Base-by-base conservation (phyloP, 1,140 invertebrate genomes). In the Zaprionus camerounensis region DNA sequence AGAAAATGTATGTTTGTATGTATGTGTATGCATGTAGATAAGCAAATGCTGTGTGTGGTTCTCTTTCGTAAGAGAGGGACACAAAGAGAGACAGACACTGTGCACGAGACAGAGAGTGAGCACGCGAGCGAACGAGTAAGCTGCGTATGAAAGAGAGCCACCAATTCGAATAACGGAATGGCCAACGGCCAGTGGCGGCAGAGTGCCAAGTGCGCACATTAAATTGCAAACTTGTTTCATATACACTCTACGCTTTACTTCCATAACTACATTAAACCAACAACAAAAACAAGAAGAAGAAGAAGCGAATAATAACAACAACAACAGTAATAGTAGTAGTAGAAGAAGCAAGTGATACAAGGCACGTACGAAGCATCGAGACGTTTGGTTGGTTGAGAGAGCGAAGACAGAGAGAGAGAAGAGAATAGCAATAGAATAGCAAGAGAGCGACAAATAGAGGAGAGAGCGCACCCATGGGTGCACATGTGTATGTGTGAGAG, bases 211-310 rank as follows among this genome's bases (percentile, higher is more conserved):
- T 86, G 86, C 80, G 83, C 88, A 84, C 88, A 91, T 85, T 76
- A 88, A 80, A 91, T 91, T 91, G 88, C 81, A 91, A 91, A 91
- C 88, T 91, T 85, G 88, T 91, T 91, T 88, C 55, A 82, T 76
- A 77, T 83, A 81, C 68, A 65, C 80, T 82, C 64, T 71, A 69
- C 76, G 71, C 78, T 81, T 74, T 75, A 84, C 75, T 84, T 75
- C 76, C 71, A 78, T 73, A 74, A 78, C 65, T 70, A 78, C 56
- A 69, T 74, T 75, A 69, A 20, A 20, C 20, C 75, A 75, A 71
- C 36, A 81, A 80, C 58, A 28, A 28, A 20, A 20, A 20, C 20
- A n/a, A n/a, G n/a, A n/a, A 24, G 31, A 31, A 31, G 9, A 34
- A 34, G 9, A 34, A 34, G 9, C 9, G 31, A 34, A 11, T 9